Conservation (phyloP, 2,113 vertebrate species). For the Isichthys henryi region DNA sequence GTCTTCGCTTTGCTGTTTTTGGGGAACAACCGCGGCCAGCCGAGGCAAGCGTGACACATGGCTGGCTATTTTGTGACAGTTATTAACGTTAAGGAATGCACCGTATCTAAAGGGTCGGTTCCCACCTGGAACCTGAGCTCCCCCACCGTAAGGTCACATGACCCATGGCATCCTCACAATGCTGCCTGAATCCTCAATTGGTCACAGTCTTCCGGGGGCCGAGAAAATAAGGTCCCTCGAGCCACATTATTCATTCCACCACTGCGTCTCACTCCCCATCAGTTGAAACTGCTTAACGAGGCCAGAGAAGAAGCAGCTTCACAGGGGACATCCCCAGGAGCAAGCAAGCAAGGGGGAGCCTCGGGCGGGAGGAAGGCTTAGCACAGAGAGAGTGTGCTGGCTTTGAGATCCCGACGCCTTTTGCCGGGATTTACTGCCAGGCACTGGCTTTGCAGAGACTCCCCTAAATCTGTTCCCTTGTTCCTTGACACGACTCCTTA, state of each 20-base stretch:
- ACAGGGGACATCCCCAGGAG: not conserved
- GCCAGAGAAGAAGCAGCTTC: not conserved
- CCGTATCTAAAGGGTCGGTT: not conserved
- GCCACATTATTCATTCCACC: not conserved
- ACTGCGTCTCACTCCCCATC: not conserved
- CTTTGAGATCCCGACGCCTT: not conserved
- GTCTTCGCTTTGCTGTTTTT: not conserved
- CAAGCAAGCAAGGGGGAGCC: not conserved
- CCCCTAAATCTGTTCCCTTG: not conserved
- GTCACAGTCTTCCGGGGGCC: not conserved
- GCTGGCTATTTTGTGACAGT: not conserved
- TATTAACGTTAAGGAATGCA: not conserved
- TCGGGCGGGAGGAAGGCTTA: not conserved
- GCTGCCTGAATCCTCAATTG: not conserved
- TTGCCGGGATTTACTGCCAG: not conserved
- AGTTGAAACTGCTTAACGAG: not conserved
- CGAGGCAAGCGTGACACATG: not conserved
- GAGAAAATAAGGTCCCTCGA: not conserved
- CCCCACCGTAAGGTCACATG: not conserved
- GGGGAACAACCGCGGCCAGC: not conserved
- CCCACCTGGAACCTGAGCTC: not conserved
- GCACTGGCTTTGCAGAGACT: not conserved
- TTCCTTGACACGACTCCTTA: not conserved
- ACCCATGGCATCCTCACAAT: not conserved
- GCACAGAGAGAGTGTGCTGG: not conserved